phyloP scores from a whole-genome alignment of 2,113 vertebrate species.

The Pristiophorus japonicus region DNA sequence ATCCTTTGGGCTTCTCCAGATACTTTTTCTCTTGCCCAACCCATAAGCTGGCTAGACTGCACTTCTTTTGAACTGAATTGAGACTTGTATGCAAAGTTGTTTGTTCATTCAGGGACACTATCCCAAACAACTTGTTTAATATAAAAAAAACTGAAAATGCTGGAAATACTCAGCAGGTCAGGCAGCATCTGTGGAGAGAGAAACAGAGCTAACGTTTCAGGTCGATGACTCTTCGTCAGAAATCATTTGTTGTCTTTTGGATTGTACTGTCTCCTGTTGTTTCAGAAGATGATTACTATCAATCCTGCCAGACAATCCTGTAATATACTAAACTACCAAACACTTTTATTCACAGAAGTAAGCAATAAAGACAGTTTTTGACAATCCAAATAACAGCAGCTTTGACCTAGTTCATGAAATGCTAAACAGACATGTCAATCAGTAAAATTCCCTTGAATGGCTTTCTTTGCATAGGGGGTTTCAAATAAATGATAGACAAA shows the following conservation, averaged over 20 bases:
- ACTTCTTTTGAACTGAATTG: background rate
- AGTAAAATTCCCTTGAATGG: background rate
- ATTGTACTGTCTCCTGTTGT: background rate
- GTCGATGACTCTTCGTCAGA: too few relatives aligned
- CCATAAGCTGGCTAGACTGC: background rate
- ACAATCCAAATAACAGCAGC: background rate
- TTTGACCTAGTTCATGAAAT: background rate
- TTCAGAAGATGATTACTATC: background rate
- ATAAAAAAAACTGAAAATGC: too few relatives aligned
- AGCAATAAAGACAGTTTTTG: background rate
- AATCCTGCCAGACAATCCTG: background rate
- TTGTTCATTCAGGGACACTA: too few relatives aligned
- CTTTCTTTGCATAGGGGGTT: background rate
- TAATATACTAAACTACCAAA: background rate
- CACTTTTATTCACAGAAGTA: background rate
- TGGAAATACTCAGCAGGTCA: too few relatives aligned
- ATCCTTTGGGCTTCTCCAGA: too few relatives aligned
- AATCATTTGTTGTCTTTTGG: background rate
- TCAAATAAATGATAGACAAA: background rate
- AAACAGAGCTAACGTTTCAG: too few relatives aligned
- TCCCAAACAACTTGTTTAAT: too few relatives aligned
- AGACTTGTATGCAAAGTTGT: background rate
- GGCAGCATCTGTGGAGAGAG: too few relatives aligned
- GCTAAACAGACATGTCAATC: background rate
- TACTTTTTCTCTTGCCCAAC: background rate